Conservation (phyloP, 2,113 vertebrate genomes). For the Uria lomvia region DNA sequence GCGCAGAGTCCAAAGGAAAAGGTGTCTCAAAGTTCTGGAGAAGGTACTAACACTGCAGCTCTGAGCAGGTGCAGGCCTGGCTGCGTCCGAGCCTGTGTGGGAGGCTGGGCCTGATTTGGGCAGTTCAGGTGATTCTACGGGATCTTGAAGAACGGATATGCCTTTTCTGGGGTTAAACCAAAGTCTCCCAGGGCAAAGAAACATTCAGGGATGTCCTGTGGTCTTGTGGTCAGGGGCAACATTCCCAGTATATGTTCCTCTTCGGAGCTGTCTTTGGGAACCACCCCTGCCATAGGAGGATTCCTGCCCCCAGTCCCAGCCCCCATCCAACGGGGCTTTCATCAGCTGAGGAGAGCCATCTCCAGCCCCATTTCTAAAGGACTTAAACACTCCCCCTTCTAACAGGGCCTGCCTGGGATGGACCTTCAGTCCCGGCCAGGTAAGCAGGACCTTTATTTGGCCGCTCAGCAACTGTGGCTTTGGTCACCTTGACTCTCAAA, state of each 20-base stretch:
- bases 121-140: background rate
- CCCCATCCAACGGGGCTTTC: background rate
- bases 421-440: background rate
- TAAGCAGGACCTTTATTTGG: background rate
- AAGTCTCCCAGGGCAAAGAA: background rate
- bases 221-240: background rate
- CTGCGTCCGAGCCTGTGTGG: background rate
- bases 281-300: background rate
- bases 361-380: background rate
- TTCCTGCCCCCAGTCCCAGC: background rate
- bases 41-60: background rate
- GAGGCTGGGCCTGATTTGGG: background rate
- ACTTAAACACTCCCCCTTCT: background rate
- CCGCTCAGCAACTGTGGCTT: background rate
- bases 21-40: background rate
- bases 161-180: background rate
- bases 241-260: background rate
- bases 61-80: background rate
- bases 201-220: background rate
- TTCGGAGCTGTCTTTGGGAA: background rate
- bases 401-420: background rate
- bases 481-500: background rate
- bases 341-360: background rate
- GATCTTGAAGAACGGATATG: background rate
- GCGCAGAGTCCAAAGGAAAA: background rate